Base-by-base conservation (phyloP, 2,797 vertebrate genomes). In the Salmo trutta region DNA sequence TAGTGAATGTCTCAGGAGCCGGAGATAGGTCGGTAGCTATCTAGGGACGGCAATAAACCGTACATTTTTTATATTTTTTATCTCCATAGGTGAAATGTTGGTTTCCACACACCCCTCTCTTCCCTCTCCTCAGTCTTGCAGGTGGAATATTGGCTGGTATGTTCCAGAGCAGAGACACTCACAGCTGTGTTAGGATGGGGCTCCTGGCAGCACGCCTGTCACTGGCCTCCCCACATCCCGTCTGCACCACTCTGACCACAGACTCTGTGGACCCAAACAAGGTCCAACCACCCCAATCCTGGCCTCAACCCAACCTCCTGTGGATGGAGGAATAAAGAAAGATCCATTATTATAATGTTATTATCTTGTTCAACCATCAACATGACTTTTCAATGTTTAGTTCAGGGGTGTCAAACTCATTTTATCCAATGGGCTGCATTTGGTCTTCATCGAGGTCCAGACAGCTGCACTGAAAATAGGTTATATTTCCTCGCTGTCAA, bases 1-100 rank as follows among this genome's bases (percentile, higher is more conserved):
- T 89, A 0, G 77, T 95, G 77, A 98, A 95, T 0, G 96, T 97
- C 41, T 97, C 96, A 0, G 97, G 97, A 90, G 97, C 97, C 4
- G 97, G 97, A 36, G 97, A 98, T 87, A 98, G 97, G 97, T 95
- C 12, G 10, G 21, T 64, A 21, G 59, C 59, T 62, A 24, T 47
- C 41, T 47, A 14, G 41, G n/a, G 24, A 12, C 3, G n/a, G n/a
- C n/a, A 24, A 6, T 62, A 62, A 62, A 62, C 8, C 8, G 24
- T 21, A 24, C 24, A 24, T 24, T 24, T 24, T 24, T 24, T 24
- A 0, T 24, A 0, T 24, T 6, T 1, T 33, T 4, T 33, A 33
- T 47, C 41, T 12, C 41, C 41, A 47, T 47, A 47, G 10, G 41
- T 47, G 41, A 47, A 41, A 47, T 47, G 41, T 47, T 47, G 41